Evolutionary conservation across 2,113 vertebrate genomes (phyloP).

Genomic region (Corvus hawaiiensis): DNA sequence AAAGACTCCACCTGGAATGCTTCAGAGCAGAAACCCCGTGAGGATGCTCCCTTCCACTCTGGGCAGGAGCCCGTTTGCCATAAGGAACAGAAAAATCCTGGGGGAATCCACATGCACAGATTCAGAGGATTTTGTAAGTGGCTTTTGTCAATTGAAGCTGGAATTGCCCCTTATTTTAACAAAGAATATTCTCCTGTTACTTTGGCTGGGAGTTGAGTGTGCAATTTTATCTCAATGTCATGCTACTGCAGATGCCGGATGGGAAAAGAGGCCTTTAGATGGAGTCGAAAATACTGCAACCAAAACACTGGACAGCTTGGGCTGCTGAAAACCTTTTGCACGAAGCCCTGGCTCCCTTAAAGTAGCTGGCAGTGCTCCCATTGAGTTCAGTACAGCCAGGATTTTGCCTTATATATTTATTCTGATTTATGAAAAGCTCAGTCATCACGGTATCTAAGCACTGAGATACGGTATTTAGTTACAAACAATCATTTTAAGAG

Average conservation of each 20-base stretch:
- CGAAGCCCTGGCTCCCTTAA: not conserved
- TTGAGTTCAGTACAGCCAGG: not conserved
- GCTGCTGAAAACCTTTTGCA: not conserved
- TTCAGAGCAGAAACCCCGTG: not conserved
- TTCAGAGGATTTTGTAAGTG: not conserved
- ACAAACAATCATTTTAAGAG: constrained; percentile 67
- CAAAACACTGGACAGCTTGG: not conserved
- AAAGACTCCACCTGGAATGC: not conserved
- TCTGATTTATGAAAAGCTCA: constrained; percentile 44
- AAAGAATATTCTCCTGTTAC: not conserved
- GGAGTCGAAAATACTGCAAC: constrained; percentile 47
- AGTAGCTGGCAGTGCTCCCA: not conserved
- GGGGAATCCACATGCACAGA: not conserved
- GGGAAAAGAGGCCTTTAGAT: constrained; percentile 22
- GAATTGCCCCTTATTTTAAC: not conserved
- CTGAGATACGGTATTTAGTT: constrained; percentile 67
- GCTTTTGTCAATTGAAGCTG: not conserved
- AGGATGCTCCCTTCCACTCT: not conserved
- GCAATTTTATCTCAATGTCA: not conserved
- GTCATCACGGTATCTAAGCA: not conserved
- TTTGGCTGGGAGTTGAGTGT: not conserved
- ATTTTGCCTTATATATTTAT: constrained; percentile 28
- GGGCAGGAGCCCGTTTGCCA: not conserved
- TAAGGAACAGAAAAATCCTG: not conserved
- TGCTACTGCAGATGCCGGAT: not conserved